Evolutionary conservation across 2,888 invertebrate species (phyloP).

Genomic region (Leucophenga maculata): DNA sequence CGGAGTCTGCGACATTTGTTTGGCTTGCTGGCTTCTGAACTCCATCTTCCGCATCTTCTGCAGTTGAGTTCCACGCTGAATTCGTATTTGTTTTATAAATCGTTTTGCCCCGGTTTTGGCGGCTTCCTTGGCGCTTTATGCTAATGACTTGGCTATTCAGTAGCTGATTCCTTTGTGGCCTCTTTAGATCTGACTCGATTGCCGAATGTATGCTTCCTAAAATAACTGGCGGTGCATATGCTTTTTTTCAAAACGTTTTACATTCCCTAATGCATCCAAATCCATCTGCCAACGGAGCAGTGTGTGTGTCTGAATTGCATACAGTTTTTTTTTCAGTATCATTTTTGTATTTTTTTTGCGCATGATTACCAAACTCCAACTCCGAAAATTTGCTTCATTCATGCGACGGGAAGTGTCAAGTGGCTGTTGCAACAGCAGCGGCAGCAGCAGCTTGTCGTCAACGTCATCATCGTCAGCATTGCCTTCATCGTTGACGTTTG

Average conservation of each 20-base stretch:
- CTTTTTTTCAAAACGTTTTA: constrained; percentile 56
- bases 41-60: not conserved
- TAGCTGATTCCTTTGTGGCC: too few species aligned
- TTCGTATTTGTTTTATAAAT: not conserved
- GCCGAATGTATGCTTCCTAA: too few species aligned
- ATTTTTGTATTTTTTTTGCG: too few species aligned
- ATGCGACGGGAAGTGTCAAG: constrained; percentile 65
- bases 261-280: constrained; percentile 53
- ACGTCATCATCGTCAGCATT: constrained; percentile 50
- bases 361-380: constrained; percentile 46
- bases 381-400: constrained; percentile 66
- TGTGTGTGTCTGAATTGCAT: too few species aligned
- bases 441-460: constrained; percentile 46
- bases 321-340: too few species aligned
- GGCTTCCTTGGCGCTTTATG: constrained; percentile 13
- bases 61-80: not conserved
- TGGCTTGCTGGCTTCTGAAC: not conserved
- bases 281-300: not conserved
- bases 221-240: not conserved
- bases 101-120: not conserved
- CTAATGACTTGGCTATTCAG: too few species aligned
- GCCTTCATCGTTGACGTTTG: constrained; percentile 37
- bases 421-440: constrained; percentile 58
- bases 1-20: not conserved
- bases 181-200: too few species aligned